Percentiles rank a stretch among this genome's conserved stretches.
Conservation (phyloP, 23 tunicate genomes). For the Trididemnum clinides region DNA sequence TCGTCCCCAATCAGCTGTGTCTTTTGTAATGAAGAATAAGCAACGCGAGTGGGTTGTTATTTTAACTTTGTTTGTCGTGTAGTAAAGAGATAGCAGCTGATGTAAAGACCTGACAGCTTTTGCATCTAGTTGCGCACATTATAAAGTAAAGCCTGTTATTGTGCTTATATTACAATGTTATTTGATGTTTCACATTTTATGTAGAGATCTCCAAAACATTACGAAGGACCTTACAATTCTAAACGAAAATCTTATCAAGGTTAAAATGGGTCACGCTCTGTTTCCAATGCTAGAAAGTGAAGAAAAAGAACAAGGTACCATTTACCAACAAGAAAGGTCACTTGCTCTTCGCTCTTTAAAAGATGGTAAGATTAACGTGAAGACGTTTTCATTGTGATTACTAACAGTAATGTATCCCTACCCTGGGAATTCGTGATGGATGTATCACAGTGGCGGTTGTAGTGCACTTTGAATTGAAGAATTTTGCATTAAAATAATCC, state of each 20-base stretch:
- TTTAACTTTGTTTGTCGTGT: neutral
- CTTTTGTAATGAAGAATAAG: conserved; percentile 62
- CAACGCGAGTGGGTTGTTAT: conserved; percentile 21
- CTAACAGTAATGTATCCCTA: too few relatives aligned
- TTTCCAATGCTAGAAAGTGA: conserved; percentile 50
- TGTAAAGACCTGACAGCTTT: too few relatives aligned
- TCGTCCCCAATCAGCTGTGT: conserved; percentile 38
- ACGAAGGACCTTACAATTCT: conserved; percentile 37
- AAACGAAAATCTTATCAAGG: conserved; percentile 23
- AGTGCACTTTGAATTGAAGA: too few relatives aligned
- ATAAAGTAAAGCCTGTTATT: too few relatives aligned
- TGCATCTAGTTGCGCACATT: too few relatives aligned
- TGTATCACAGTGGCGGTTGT: too few relatives aligned
- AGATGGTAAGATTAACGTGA: too few relatives aligned
- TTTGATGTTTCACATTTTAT: neutral
- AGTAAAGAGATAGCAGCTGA: too few relatives aligned
- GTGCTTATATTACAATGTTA: too few relatives aligned
- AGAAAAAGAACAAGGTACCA: conserved; percentile 7
- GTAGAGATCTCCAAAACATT: conserved; percentile 53
- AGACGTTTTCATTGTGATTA: too few relatives aligned
- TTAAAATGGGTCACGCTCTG: conserved; percentile 80
- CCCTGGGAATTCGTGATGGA: too few relatives aligned
- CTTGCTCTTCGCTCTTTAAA: neutral
- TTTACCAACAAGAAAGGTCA: conserved; percentile 40
- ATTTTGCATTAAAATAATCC: too few relatives aligned